phyloP scores from a whole-genome alignment of 92 coral and sea anemone genomes.

The Siderastrea radians region DNA sequence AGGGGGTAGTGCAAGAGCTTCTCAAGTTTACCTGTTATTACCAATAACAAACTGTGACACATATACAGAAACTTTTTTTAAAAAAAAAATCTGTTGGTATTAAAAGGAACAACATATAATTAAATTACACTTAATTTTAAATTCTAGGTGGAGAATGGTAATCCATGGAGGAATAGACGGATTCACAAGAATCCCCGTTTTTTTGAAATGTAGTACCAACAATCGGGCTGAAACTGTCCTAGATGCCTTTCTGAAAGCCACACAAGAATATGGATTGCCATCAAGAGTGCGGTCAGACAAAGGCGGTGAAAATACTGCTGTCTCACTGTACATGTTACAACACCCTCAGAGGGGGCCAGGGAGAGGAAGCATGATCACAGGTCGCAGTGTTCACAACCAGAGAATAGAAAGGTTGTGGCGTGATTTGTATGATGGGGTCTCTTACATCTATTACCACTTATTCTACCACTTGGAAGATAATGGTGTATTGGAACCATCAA shows the following conservation, averaged over 20 bases:
- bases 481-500: slow-evolving; percentile 58
- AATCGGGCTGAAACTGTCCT: slow-evolving; percentile 54
- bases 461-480: slow-evolving; percentile 65
- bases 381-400: slow-evolving; percentile 54
- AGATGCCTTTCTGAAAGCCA: slow-evolving; percentile 34
- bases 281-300: slow-evolving; percentile 58
- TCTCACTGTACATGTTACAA: slow-evolving; percentile 44
- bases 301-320: slow-evolving; percentile 52
- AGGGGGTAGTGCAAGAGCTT: no score
- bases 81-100: slow-evolving; percentile 21
- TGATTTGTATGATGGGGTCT: slow-evolving; percentile 55
- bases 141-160: slow-evolving; percentile 67
- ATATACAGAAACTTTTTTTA: slow-evolving; percentile 4
- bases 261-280: slow-evolving; percentile 61
- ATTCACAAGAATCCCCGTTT: slow-evolving; percentile 44
- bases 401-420: slow-evolving; percentile 55
- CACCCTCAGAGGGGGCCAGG: slow-evolving; percentile 47
- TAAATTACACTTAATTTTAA: slow-evolving; percentile 14
- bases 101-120: slow-evolving; percentile 13
- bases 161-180: slow-evolving; percentile 71
- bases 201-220: slow-evolving; percentile 43
- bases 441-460: slow-evolving; percentile 57
- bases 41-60: no score
- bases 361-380: slow-evolving; percentile 55
- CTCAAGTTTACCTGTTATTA: slow-evolving; percentile 19